Conservation (phyloP, 2,797 vertebrate species). For the Typhlichthys eigenmanni region DNA sequence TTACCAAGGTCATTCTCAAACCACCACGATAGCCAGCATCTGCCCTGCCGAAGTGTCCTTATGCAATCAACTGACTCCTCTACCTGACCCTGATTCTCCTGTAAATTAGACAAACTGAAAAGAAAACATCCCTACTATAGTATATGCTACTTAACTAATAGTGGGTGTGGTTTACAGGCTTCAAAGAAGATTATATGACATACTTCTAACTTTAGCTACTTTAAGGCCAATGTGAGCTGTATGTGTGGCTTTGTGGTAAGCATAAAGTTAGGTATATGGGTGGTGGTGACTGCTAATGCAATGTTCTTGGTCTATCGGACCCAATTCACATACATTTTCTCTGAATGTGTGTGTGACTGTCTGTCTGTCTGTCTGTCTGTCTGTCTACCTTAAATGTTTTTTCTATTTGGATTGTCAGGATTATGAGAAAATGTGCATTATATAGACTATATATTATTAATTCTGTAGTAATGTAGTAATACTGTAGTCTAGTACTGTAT, state of each 20-base stretch:
- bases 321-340: conserved; percentile 8
- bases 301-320: conserved; percentile 27
- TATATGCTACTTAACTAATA: too few relatives aligned
- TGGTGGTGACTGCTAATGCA: conserved; percentile 23
- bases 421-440: conserved; percentile 24
- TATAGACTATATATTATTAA: background rate
- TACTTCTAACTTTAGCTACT: conserved; percentile 21
- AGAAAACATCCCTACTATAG: too few relatives aligned
- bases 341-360: background rate
- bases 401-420: conserved; percentile 46
- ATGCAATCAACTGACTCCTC: too few relatives aligned
- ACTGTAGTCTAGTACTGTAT: background rate
- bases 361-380: conserved; percentile 6
- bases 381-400: conserved; percentile 26
- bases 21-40: too few relatives aligned
- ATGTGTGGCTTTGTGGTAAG: conserved; percentile 23
- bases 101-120: too few relatives aligned
- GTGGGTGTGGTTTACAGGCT: too few relatives aligned
- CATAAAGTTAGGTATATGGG: conserved; percentile 19
- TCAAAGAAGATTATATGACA: conserved; percentile 10
- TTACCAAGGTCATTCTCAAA: too few relatives aligned
- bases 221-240: conserved; percentile 26
- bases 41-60: too few relatives aligned
- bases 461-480: background rate
- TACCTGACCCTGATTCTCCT: too few relatives aligned